phyloP scores from a whole-genome alignment of 2,797 vertebrate species.

The Etheostoma nigrum region DNA sequence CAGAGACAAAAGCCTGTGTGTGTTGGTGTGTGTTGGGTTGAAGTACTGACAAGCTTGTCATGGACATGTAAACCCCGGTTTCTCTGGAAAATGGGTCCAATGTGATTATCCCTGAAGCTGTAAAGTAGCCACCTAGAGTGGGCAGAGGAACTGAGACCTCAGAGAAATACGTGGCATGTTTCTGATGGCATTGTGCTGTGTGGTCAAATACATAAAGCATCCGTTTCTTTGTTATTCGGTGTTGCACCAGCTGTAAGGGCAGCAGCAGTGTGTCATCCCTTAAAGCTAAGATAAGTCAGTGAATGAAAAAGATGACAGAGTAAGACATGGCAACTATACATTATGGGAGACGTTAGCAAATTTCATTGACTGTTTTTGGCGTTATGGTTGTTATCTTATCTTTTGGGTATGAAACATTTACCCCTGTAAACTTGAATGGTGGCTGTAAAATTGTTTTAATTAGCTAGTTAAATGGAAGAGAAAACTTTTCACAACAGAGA shows the following conservation, averaged over 20 bases:
- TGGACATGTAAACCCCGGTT: constrained; percentile 62
- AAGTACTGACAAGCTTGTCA: constrained; percentile 51
- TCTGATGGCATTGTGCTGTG: constrained; percentile 38
- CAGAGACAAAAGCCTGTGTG: constrained; percentile 55
- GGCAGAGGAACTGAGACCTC: constrained; percentile 51
- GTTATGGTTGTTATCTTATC: not conserved
- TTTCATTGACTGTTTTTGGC: not conserved
- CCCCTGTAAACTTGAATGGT: not conserved
- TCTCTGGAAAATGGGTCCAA: constrained; percentile 49
- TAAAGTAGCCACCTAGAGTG: constrained; percentile 60
- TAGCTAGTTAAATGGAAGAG: not conserved
- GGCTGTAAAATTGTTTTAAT: too few species aligned
- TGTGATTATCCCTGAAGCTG: constrained; percentile 64
- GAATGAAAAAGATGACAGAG: constrained; percentile 20
- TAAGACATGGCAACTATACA: not conserved
- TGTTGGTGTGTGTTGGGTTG: constrained; percentile 22
- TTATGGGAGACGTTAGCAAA: not conserved
- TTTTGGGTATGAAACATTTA: not conserved
- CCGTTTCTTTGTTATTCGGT: constrained; percentile 27
- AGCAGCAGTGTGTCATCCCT: constrained; percentile 24
- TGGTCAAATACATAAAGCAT: constrained; percentile 33
- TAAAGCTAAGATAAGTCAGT: constrained; percentile 29
- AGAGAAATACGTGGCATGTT: constrained; percentile 43
- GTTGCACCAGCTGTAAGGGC: constrained; percentile 10
- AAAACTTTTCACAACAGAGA: not conserved